Conservation (phyloP, 2,113 vertebrate genomes). For the Melanerpes aurifrons region DNA sequence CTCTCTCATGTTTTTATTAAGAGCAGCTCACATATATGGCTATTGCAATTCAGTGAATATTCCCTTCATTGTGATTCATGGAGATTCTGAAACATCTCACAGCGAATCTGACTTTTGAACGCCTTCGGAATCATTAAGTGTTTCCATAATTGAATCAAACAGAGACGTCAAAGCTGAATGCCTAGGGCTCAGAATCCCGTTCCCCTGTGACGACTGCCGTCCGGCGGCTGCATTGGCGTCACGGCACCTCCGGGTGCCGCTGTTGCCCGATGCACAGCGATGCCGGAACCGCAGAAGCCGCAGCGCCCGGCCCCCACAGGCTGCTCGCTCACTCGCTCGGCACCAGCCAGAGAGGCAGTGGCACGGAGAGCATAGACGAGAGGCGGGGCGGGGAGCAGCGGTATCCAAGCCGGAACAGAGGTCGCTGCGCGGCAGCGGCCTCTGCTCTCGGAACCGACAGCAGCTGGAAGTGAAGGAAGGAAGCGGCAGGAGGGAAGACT, state of each 20-base stretch:
- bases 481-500: neutral
- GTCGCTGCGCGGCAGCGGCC: neutral
- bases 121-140: no score
- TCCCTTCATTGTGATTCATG: no score
- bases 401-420: neutral
- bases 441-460: neutral
- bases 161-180: no score
- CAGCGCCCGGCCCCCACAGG: neutral
- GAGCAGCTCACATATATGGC: no score
- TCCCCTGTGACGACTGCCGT: neutral
- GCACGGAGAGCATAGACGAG: neutral
- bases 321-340: neutral
- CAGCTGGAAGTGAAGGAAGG: neutral
- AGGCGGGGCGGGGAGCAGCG: neutral
- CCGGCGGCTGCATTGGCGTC: neutral
- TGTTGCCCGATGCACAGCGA: neutral
- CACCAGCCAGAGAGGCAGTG: neutral
- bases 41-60: no score
- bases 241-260: neutral
- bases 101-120: no score
- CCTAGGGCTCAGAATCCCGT: no score
- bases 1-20: no score
- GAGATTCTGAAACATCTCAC: no score
- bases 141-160: no score
- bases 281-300: neutral